A percentile compares a stretch with the other conserved stretches of the same genome.
These are phyloP conservation scores for Bombyx huttoni DNA, from an alignment of 2,888 invertebrate species.

Conservation along the genomic window DNA sequence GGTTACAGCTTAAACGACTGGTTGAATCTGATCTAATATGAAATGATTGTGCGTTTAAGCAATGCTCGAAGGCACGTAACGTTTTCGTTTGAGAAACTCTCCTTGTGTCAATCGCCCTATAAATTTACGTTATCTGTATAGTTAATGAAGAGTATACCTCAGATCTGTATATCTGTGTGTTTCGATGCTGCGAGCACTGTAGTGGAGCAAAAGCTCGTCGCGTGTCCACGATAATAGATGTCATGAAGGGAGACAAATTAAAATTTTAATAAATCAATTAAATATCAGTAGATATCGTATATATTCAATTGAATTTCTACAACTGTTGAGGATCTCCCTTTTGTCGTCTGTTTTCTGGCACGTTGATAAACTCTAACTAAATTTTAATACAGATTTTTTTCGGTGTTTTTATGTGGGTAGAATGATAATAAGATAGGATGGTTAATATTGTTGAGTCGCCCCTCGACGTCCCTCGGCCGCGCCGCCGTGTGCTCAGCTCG, in stretches of 20 bases:
- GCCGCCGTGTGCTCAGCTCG: slow-evolving; percentile 10
- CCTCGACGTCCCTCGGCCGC: slow-evolving; percentile 21
- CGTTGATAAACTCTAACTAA: background rate
- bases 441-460: slow-evolving; percentile 5
- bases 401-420: background rate
- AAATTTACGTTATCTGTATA: too few relatives aligned
- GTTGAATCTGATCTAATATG: too few relatives aligned
- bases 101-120: too few relatives aligned
- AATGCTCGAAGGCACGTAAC: too few relatives aligned
- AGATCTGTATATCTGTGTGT: too few relatives aligned
- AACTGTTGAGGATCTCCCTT: background rate
- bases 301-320: background rate
- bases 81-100: too few relatives aligned
- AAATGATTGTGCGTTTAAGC: too few relatives aligned
- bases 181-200: too few relatives aligned
- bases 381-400: background rate
- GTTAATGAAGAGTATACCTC: too few relatives aligned
- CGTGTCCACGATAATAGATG: too few relatives aligned
- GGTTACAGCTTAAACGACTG: too few relatives aligned
- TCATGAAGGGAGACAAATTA: background rate
- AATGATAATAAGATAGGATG: background rate
- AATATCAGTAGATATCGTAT: background rate
- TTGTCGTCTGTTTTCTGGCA: background rate
- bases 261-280: background rate
- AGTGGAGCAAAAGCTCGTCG: too few relatives aligned